A percentile compares a stretch with the other conserved stretches of the same genome.
phyloP scores from a whole-genome alignment of 2,113 vertebrate genomes.

The Peucedramus taeniatus region DNA sequence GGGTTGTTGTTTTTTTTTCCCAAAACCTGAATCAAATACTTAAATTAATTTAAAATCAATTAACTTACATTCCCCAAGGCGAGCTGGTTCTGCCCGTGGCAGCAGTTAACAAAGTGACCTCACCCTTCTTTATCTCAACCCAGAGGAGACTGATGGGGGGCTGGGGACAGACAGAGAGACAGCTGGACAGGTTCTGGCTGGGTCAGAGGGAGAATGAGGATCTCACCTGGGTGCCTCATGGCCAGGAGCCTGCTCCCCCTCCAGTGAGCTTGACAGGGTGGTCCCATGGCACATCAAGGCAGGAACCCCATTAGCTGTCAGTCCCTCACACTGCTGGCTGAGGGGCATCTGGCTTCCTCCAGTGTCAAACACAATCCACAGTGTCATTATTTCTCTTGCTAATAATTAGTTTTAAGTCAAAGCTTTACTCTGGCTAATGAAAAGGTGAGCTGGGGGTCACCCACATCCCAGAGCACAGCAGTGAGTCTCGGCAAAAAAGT shows the following conservation, averaged over 20 bases:
- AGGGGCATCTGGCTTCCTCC: conserved; percentile 25
- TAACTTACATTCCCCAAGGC: background rate
- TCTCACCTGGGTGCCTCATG: background rate
- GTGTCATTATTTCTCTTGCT: background rate
- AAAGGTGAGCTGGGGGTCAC: background rate
- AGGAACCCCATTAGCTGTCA: background rate
- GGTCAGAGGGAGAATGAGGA: background rate
- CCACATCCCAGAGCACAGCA: background rate
- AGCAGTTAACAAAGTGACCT: background rate
- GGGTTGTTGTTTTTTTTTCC: background rate
- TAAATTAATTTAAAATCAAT: background rate
- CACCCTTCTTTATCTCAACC: background rate
- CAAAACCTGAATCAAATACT: background rate
- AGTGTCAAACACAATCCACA: background rate
- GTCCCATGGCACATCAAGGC: background rate
- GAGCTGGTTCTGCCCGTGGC: background rate
- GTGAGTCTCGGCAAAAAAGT: background rate
- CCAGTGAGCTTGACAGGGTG: background rate
- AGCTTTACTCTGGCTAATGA: background rate
- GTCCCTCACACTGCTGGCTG: background rate
- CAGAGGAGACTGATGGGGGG: accelerated
- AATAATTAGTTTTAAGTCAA: conserved; percentile 10
- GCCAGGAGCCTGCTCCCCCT: background rate
- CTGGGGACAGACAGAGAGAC: background rate
- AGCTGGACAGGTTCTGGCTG: background rate